Evolutionary conservation across 2,888 invertebrate genomes (phyloP).

Genomic region (Acronicta leporina): DNA sequence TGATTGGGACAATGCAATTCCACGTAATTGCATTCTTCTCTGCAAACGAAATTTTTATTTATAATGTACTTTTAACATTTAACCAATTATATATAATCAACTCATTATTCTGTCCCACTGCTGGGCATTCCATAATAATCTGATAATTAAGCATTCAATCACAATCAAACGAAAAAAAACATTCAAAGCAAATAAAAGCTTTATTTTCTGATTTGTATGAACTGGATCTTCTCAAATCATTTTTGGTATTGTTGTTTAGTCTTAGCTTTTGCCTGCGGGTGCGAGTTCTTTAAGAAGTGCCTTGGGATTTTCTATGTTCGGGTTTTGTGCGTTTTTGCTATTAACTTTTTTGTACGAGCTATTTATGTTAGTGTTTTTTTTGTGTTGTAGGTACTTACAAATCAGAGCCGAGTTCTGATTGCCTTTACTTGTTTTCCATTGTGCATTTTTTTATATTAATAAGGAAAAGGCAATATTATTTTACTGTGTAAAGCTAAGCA

Average conservation of each 20-base stretch:
- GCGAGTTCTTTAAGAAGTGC: conserved; percentile 24
- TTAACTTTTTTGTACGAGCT: conserved; percentile 32
- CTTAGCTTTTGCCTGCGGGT: conserved; percentile 38
- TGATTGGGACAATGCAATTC: too few relatives aligned
- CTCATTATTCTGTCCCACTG: too few relatives aligned
- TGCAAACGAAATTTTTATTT: too few relatives aligned
- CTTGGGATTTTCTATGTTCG: conserved; percentile 40
- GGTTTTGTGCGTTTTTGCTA: conserved; percentile 41
- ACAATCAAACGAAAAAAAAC: too few relatives aligned
- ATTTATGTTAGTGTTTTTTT: conserved; percentile 25
- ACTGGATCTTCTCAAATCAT: conserved; percentile 12
- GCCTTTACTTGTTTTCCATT: conserved; percentile 14
- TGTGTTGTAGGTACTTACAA: conserved; percentile 9
- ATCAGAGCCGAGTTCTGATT: conserved; percentile 27
- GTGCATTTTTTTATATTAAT: neutral
- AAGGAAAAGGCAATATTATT: too few relatives aligned
- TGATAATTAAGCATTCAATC: too few relatives aligned
- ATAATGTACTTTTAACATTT: too few relatives aligned
- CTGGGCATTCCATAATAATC: too few relatives aligned
- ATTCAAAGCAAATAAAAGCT: too few relatives aligned
- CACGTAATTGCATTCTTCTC: too few relatives aligned
- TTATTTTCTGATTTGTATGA: neutral
- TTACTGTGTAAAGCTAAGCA: too few relatives aligned
- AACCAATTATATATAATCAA: too few relatives aligned
- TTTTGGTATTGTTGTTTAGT: conserved; percentile 7